Percentiles rank a stretch among this genome's conserved stretches.
Conservation (phyloP, 2,797 vertebrate genomes). For the Rhynchonycteris naso region DNA sequence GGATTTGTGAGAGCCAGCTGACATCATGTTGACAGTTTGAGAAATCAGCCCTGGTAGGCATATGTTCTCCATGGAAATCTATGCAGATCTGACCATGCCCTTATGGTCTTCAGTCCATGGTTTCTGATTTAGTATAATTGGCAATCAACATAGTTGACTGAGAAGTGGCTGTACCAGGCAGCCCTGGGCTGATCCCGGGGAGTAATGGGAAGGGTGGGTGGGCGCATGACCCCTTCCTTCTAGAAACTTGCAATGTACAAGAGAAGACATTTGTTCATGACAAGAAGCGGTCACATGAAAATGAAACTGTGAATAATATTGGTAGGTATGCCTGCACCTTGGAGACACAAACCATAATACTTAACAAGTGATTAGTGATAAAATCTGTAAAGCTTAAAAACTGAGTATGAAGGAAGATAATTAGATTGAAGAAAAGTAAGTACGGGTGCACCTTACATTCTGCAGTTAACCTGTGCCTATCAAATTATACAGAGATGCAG, state of each 20-base stretch:
- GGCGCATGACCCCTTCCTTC: not conserved
- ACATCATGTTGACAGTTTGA: not conserved
- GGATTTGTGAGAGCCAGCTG: not conserved
- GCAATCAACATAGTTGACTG: not conserved
- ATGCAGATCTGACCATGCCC: not conserved
- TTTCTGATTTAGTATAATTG: not conserved
- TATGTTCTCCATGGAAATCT: not conserved
- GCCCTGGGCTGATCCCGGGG: not conserved
- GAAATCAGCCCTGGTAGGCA: not conserved
- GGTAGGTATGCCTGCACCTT: not conserved
- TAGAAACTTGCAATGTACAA: not conserved
- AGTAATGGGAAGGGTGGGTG: not conserved
- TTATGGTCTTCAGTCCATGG: not conserved
- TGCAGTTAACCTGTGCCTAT: not conserved
- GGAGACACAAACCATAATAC: not conserved
- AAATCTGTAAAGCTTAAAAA: constrained; percentile 47
- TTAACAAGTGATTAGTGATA: not conserved
- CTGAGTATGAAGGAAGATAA: not conserved
- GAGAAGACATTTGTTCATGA: not conserved
- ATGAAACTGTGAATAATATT: not conserved
- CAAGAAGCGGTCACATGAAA: not conserved
- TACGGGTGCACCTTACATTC: not conserved
- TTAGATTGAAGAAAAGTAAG: constrained; percentile 31
- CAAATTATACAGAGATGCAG: not conserved
- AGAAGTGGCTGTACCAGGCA: not conserved